These are phyloP conservation scores for Brenthis ino DNA, from an alignment of 2,888 invertebrate genomes.

Conservation along the genomic window DNA sequence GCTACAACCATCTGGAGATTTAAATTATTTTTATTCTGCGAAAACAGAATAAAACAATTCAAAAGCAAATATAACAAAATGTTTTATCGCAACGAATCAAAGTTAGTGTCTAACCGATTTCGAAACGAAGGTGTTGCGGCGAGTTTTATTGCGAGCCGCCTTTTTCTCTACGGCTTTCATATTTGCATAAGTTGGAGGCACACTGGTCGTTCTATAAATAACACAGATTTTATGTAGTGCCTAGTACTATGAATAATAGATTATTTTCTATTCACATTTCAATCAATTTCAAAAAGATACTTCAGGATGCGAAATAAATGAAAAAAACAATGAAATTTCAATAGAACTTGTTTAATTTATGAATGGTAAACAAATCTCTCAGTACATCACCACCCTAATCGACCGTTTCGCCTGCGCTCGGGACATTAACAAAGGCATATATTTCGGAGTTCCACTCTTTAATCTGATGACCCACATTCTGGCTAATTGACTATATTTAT, in stretches of 20 bases:
- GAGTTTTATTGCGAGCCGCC: conserved; percentile 54
- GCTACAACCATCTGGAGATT: neutral
- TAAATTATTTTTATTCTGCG: neutral
- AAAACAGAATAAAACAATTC: conserved; percentile 14
- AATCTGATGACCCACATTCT: conserved; percentile 74
- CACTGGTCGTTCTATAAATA: conserved; percentile 18
- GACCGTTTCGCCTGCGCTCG: conserved; percentile 56
- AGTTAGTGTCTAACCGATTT: conserved; percentile 45
- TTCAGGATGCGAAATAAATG: too few species aligned
- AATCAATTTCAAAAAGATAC: too few species aligned
- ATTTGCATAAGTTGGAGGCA: conserved; percentile 34
- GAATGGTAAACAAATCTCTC: neutral
- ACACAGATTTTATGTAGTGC: too few species aligned
- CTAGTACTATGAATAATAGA: too few species aligned
- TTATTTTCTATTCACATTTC: too few species aligned
- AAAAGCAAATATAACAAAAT: conserved; percentile 33
- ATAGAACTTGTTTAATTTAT: too few species aligned
- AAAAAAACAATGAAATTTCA: too few species aligned
- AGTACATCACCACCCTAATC: conserved; percentile 34
- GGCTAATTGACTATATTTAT: conserved; percentile 31
- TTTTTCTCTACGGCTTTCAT: conserved; percentile 46
- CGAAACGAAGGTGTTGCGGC: conserved; percentile 44
- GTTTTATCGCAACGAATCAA: conserved; percentile 40
- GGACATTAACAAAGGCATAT: conserved; percentile 66
- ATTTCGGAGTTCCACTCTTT: conserved; percentile 51